These are phyloP conservation scores for Parnassius glacialis DNA, from an alignment of 2,888 invertebrate species.

Conservation along the genomic window DNA sequence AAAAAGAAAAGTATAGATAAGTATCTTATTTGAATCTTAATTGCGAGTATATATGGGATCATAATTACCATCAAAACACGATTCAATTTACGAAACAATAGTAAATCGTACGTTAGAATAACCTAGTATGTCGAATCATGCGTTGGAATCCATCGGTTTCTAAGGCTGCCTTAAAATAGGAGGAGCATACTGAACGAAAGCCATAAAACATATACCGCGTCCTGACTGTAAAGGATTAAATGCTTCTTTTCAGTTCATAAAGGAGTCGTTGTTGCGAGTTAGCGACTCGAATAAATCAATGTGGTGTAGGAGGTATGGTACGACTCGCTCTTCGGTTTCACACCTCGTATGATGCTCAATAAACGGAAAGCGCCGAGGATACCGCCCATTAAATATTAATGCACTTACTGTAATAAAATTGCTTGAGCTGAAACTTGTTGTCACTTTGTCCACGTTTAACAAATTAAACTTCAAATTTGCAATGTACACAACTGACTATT, in stretches of 20 bases:
- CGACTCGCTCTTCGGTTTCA: constrained; percentile 50
- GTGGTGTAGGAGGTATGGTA: constrained; percentile 44
- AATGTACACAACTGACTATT: constrained; percentile 13
- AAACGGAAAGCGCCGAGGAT: constrained; percentile 43
- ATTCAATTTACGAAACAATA: not conserved
- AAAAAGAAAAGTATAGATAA: too few species aligned
- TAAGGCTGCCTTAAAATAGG: not conserved
- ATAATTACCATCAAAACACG: too few species aligned
- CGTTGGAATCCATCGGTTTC: not conserved
- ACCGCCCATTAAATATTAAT: constrained; percentile 49
- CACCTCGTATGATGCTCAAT: constrained; percentile 50
- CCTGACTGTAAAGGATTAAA: constrained; percentile 1
- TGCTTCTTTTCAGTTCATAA: constrained; percentile 20
- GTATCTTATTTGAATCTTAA: too few species aligned
- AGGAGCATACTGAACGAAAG: not conserved
- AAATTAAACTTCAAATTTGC: constrained; percentile 26
- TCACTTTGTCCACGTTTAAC: constrained; percentile 36
- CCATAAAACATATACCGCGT: not conserved
- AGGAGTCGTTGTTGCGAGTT: constrained; percentile 21
- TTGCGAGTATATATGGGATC: too few species aligned
- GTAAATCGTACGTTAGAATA: constrained; percentile 1
- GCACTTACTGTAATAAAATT: constrained; percentile 46
- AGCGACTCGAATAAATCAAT: constrained; percentile 48
- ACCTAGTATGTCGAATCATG: not conserved
- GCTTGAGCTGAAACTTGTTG: constrained; percentile 41